These are phyloP conservation scores for Porphyrio hochstetteri DNA, from an alignment of 2,113 vertebrate genomes.

Conservation along the genomic window DNA sequence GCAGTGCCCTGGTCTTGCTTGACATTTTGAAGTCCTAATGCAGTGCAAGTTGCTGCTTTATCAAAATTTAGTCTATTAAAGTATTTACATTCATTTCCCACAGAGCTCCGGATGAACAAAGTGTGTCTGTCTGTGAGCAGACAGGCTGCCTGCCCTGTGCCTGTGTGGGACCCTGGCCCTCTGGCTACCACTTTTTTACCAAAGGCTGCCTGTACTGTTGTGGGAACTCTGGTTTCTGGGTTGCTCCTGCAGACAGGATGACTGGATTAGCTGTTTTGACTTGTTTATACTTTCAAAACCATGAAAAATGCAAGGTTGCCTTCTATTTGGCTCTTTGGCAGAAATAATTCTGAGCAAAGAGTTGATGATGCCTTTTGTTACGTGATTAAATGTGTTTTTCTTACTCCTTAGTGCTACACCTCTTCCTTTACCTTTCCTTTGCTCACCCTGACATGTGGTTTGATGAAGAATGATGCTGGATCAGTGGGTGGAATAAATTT, in stretches of 20 bases:
- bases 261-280: not conserved
- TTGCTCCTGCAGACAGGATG: not conserved
- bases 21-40: not conserved
- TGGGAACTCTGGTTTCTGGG: not conserved
- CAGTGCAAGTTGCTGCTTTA: not conserved
- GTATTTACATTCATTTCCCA: not conserved
- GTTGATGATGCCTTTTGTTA: not conserved
- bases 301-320: not conserved
- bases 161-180: not conserved
- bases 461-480: not conserved
- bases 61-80: not conserved
- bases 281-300: not conserved
- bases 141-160: not conserved
- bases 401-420: not conserved
- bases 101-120: not conserved
- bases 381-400: not conserved
- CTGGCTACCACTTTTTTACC: not conserved
- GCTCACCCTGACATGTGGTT: not conserved
- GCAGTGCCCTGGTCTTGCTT: not conserved
- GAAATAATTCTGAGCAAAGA: not conserved
- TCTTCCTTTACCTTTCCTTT: not conserved
- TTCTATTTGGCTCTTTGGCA: not conserved
- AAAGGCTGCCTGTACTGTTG: not conserved
- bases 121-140: accelerated
- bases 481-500: not conserved